phyloP scores from a whole-genome alignment of 2,113 vertebrate species.

The Bungarus multicinctus region DNA sequence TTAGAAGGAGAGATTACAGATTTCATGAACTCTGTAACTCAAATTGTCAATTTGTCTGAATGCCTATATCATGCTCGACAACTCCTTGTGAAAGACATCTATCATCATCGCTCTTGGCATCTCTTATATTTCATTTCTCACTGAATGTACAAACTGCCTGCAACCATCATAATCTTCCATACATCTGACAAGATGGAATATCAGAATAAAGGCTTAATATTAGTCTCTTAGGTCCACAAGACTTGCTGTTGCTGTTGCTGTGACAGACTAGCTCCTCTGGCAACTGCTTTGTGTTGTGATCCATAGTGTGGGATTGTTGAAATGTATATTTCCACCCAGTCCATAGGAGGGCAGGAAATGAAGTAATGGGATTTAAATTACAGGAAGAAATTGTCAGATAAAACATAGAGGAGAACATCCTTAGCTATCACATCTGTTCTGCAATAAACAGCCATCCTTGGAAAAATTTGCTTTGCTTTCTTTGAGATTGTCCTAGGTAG shows the following conservation, averaged over 20 bases:
- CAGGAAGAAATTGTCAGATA: conserved; percentile 2
- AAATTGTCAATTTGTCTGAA: not conserved
- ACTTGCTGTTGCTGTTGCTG: not conserved
- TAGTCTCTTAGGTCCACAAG: not conserved
- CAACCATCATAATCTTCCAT: not conserved
- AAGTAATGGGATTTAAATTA: conserved; percentile 2
- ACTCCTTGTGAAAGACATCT: not conserved
- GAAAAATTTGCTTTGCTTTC: not conserved
- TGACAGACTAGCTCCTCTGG: not conserved
- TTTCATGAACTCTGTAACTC: not conserved
- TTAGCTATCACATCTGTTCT: not conserved
- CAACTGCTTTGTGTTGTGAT: not conserved
- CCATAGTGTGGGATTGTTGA: not conserved
- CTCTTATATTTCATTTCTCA: not conserved
- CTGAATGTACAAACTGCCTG: not conserved
- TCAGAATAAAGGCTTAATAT: not conserved
- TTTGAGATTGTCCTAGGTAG: not conserved
- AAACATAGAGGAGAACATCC: not conserved
- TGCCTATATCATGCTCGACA: not conserved
- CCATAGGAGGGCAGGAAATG: conserved; percentile 3
- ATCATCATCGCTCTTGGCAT: not conserved
- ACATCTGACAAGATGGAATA: not conserved
- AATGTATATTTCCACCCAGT: not conserved
- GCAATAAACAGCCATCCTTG: not conserved
- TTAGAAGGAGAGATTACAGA: not conserved